Conservation (phyloP, 2,797 vertebrate species). For the Takifugu rubripes region DNA sequence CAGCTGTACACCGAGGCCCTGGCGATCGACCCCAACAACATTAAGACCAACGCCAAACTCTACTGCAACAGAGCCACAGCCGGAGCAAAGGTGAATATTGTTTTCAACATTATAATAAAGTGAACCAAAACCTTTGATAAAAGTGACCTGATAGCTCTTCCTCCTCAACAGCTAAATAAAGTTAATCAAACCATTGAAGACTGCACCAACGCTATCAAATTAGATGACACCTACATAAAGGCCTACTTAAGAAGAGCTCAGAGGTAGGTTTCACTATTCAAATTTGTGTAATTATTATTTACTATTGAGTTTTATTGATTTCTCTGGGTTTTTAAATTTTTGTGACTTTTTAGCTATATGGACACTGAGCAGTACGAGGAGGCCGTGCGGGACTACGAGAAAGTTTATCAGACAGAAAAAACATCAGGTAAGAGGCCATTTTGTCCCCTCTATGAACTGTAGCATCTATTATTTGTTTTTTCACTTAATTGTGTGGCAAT, state of each 20-base stretch:
- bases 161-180: conserved; percentile 83
- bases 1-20: conserved; percentile 91
- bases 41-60: conserved; percentile 97
- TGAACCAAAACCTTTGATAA: background rate
- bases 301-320: conserved; percentile 10
- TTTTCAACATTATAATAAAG: background rate
- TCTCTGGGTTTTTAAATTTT: conserved; percentile 11
- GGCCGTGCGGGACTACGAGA: conserved; percentile 94
- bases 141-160: background rate
- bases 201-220: conserved; percentile 88
- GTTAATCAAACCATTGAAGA: conserved; percentile 90
- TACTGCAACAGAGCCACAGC: conserved; percentile 94
- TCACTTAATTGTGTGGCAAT: background rate
- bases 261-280: conserved; percentile 54
- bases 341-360: conserved; percentile 82
- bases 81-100: conserved; percentile 84
- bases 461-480: background rate
- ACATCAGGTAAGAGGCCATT: conserved; percentile 81
- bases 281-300: background rate
- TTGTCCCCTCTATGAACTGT: background rate
- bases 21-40: conserved; percentile 93
- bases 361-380: conserved; percentile 93
- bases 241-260: conserved; percentile 94
- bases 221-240: conserved; percentile 90
- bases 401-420: conserved; percentile 95